Conservation (phyloP, 2,797 vertebrate species). For the Peromyscus melanophrys region DNA sequence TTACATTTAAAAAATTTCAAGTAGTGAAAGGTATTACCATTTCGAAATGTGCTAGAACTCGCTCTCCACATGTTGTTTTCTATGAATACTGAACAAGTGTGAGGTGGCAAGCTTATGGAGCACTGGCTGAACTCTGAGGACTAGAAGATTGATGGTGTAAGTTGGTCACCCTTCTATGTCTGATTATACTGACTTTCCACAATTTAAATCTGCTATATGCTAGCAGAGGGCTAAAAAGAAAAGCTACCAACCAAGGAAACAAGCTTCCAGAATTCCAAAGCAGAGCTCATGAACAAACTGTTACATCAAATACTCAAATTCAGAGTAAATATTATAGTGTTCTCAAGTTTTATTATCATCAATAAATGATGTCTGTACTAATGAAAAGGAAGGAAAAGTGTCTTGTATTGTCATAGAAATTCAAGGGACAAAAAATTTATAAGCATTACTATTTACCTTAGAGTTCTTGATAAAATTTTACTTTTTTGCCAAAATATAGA, state of each 20-base stretch:
- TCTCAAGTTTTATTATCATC: slow-evolving; percentile 57
- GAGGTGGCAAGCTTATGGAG: not conserved
- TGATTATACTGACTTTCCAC: slow-evolving; percentile 43
- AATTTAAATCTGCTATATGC: slow-evolving; percentile 60
- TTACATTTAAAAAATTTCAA: slow-evolving; percentile 63
- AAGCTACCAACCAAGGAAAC: slow-evolving; percentile 56
- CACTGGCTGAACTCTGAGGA: slow-evolving; percentile 7
- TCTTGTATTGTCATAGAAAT: slow-evolving; percentile 57
- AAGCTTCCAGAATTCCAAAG: slow-evolving; percentile 59
- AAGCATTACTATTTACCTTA: slow-evolving; percentile 72
- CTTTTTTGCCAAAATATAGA: slow-evolving; percentile 64
- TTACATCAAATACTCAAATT: slow-evolving; percentile 69
- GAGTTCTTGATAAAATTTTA: slow-evolving; percentile 77
- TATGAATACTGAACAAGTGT: not conserved
- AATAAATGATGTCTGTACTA: slow-evolving; percentile 54
- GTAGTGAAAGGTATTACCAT: slow-evolving; percentile 60
- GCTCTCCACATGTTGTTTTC: not conserved
- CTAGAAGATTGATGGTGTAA: not conserved
- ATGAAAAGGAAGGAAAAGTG: slow-evolving; percentile 6
- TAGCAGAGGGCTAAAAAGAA: slow-evolving; percentile 38
- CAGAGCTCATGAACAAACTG: slow-evolving; percentile 45
- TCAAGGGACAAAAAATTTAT: slow-evolving; percentile 70
- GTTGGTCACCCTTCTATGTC: slow-evolving; percentile 45
- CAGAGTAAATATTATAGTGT: slow-evolving; percentile 52
- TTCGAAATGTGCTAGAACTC: slow-evolving; percentile 65